Evolutionary conservation across 1,140 invertebrate species (phyloP), one percentile per base, ranked within the genome.

Genomic region (Dendroctonus ponderosae): DNA sequence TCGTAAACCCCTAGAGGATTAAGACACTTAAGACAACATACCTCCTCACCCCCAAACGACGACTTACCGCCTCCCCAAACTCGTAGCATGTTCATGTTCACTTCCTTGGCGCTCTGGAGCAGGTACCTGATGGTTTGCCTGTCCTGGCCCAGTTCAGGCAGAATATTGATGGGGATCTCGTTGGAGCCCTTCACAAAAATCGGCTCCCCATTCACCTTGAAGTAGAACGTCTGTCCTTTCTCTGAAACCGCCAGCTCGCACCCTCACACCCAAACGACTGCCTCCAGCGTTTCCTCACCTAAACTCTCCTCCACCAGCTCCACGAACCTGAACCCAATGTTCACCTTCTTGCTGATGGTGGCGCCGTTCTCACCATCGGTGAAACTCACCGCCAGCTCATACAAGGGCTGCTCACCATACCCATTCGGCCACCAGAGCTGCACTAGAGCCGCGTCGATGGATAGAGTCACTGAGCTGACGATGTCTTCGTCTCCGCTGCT

Each of bases 121-220:
- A 98, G 79, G 60, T 85, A 72, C 15, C 64, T 52, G 44, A 78
- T 75, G 0, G 51, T 70, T 57, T 58, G 61, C 26, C 53, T 42
- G 44, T 85, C 75, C 5, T 84, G 83, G 4, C 88, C 82, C 39
- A 81, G 71, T 80, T 97, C 95, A 0, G 93, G 94, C 53, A 98
- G 86, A 67, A 95, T 86, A 78, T 93, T 87, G 0, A 89, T 85
- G 2, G 97, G 97, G 75, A 99, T 97, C 85, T 92, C 96, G 80
- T 99, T 99, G 37, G 92, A 91, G 26, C 95, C 97, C 82, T 99
- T 99, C 70, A 94, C 88, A 77, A 98, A 99, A n/a, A 99, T 88
- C 11, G 91, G 86, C 5, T 90, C 74, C 0, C 85, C 88, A 79
- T 99, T 99, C 0, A 99, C 83, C 72, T 85, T 84, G 72, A 98